A percentile compares a stretch with the other conserved stretches of the same genome.
phyloP scores from a whole-genome alignment of 2,797 vertebrate genomes.

The Anniella stebbinsi region DNA sequence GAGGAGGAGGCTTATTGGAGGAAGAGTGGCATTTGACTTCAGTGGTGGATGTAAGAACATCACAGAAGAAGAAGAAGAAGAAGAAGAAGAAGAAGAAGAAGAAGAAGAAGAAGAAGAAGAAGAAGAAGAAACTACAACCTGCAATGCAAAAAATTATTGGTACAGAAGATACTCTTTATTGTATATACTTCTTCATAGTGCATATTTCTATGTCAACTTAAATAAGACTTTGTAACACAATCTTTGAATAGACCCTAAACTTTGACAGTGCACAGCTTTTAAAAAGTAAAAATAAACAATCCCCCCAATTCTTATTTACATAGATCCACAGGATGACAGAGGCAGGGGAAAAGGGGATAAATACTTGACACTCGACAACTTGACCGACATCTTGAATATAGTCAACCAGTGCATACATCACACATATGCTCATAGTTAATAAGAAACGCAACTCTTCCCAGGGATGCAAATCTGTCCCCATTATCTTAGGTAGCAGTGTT shows the following conservation, averaged over 20 bases:
- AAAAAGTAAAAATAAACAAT: slow-evolving; percentile 24
- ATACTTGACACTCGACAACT: slow-evolving; percentile 85
- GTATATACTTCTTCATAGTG: slow-evolving; percentile 76
- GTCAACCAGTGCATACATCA: slow-evolving; percentile 50
- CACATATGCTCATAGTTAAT: slow-evolving; percentile 52
- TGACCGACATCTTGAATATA: slow-evolving; percentile 54
- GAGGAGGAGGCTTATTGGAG: too few relatives aligned
- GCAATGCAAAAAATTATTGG: slow-evolving; percentile 45
- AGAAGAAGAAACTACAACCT: slow-evolving; percentile 44
- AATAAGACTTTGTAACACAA: slow-evolving; percentile 84
- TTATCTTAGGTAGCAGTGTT: background rate
- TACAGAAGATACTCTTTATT: slow-evolving; percentile 89
- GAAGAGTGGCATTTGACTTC: background rate
- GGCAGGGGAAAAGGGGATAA: slow-evolving; percentile 69
- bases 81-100: too few relatives aligned
- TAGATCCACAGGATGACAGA: slow-evolving; percentile 83
- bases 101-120: background rate
- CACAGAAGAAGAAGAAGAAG: too few relatives aligned
- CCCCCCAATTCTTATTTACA: slow-evolving; percentile 82
- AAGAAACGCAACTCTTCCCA: slow-evolving; percentile 57
- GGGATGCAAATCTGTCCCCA: slow-evolving; percentile 20
- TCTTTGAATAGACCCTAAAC: slow-evolving; percentile 72
- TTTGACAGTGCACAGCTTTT: slow-evolving; percentile 70
- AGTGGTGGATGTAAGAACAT: background rate
- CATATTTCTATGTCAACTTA: slow-evolving; percentile 85